Base-by-base conservation (phyloP, 2,888 invertebrate genomes). In the Cerastis leucographa region DNA sequence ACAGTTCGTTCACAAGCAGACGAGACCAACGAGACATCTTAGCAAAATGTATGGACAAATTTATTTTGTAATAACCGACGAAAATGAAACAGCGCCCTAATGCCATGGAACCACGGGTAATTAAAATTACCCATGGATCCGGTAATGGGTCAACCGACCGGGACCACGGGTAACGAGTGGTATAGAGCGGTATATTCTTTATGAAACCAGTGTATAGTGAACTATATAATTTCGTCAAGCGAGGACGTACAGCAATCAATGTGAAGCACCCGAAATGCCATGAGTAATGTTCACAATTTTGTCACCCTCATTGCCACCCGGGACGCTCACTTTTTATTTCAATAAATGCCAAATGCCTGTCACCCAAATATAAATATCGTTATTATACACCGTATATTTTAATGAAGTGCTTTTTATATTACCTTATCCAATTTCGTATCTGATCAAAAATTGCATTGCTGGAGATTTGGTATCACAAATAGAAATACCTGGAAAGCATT, bases 271-370 rank as follows among this genome's bases (percentile, higher is more conserved):
- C 80, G 71, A 85, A 88, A 87, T 80, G 83, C 88, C 87, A 87
- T 90, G 90, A 92, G 88, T 92, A 90, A 93, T 93, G 90, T 87
- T 85, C 87, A 88, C 89, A 91, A 90, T 93, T 92, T 91, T 88
- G 83, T 91, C 90, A 89, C 89, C 88, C 88, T 90, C 88, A 85
- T 87, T 80, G 79, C 84, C 88, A 88, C 81, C 86, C 85, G 87
- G 82, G 85, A 85, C 88, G 86, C 85, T 87, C 89, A 82, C 85
- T 87, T 91, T 88, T 89, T 89, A 91, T 90, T 89, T 89, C 90
- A 89, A 90, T 90, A 84, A 89, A 86, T 85, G 87, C 85, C 79
- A 84, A 83, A 82, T 83, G 85, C 69, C 75, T 86, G 83, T 87
- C 85, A 80, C 76, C 82, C 70, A 81, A 83, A 83, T 78, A 83